Base-by-base conservation (phyloP, 2,797 vertebrate species). In the Pangasius djambal region DNA sequence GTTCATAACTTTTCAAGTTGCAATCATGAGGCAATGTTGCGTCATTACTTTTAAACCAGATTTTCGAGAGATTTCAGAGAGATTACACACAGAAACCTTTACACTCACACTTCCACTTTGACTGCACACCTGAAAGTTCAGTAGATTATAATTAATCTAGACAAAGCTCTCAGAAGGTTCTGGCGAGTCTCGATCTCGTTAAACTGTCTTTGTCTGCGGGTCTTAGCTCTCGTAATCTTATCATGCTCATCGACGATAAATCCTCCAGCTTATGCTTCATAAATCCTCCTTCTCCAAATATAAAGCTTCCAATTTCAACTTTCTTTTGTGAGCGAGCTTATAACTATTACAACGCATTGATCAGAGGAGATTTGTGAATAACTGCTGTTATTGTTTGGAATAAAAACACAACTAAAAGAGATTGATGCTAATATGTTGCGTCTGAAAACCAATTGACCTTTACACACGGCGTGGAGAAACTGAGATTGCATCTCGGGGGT, bases 121-220 rank as follows among this genome's bases (percentile, higher is more conserved):
- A 83, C 20, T 37, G 31, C 55, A n/a, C 88, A 86, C 89, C 50
- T 70, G 86, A 89, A 91, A 88, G 90, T 93, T 93, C 91, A 92
- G 90, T 90, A 91, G 90, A 94, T 94, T 94, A 91, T 93, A 94
- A 95, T 94, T 93, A 94, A 93, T 91, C 93, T 91, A 93, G 91
- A 92, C 88, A 90, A 93, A 93, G 88, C 90, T 90, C 28, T 67
- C 15, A 28, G 52, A 20, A 57, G 92, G 91, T 89, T 91, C 87
- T 0, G 88, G 85, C 75, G 90, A 93, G 91, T 88, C 88, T 88
- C 91, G 84, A 83, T 87, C 83, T 92, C 91, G 92, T 78, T 77
- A 88, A 79, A 31, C 90, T 89, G 86, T 91, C 88, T 85, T 79
- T 86, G 86, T 4, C n/a, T 90, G 87, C 90, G 90, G 89, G 90